Base-by-base conservation (phyloP, 2,113 vertebrate genomes). In the Misgurnus anguillicaudatus region DNA sequence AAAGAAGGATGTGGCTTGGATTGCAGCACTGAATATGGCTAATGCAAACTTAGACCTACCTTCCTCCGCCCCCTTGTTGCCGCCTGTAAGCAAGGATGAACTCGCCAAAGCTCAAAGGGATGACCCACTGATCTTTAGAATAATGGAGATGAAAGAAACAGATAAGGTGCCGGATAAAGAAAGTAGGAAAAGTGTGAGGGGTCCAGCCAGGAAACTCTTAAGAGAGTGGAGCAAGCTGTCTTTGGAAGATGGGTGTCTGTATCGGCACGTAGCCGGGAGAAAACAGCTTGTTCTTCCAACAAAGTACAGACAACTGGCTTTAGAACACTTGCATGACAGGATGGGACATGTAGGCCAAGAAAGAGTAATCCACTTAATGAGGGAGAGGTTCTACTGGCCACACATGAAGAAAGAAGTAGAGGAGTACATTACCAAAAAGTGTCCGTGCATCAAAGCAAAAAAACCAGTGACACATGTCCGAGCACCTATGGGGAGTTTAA, bases 381-480 rank as follows among this genome's bases (percentile, higher is more conserved):
- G 36, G 5, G 16, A 64, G 3, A 5, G 38, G 0, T 78, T 60
- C 7, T 68, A 45, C 14, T 80, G 36, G 70, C 78, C 70, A 64
- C 42, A 48, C 13, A 51, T 51, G 14, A 65, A 64, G 17, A 9
- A 13, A 8, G 48, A 66, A 2, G 24, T 80, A 6, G 78, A 80
- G 36, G 36, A 21, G 9, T 66, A 75, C 24, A 5, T 74, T 6
- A 80, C 62, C 13, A 65, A 11, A 41, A 63, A 31, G 10, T 80
- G 78, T 9, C 7, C 3, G 1, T 80, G 78, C n/a, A 80, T 80
- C 11, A 17, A 80, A 80, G 11, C 69, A 73, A 10, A 74, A 75
- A n/a, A 80, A 67, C 14, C 70, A 11, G 9, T 10, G 0, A 36
- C 21, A 2, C 62, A 58, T 13, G 39, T 75, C 1, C 9, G 39